Percentiles rank a stretch among this genome's conserved stretches.
phyloP scores from a whole-genome alignment of 2,888 invertebrate species.

The Scrobipalpa atriplicella region DNA sequence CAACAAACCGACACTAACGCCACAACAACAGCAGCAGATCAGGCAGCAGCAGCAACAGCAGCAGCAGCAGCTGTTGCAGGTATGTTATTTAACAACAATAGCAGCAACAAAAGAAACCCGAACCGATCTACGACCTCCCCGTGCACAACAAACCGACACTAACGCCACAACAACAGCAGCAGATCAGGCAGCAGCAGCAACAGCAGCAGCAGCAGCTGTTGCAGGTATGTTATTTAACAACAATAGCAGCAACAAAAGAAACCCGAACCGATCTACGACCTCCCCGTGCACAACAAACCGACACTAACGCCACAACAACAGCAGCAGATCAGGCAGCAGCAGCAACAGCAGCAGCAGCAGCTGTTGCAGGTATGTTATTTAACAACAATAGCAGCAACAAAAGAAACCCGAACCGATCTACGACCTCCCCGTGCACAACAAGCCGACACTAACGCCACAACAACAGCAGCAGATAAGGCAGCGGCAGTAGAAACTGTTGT shows the following conservation, averaged over 20 bases:
- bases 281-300: slow-evolving; percentile 75
- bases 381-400: slow-evolving; percentile 46
- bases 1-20: slow-evolving; percentile 68
- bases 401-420: slow-evolving; percentile 75
- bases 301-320: slow-evolving; percentile 63
- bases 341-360: slow-evolving; percentile 34
- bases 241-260: slow-evolving; percentile 58
- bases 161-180: slow-evolving; percentile 62
- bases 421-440: slow-evolving; percentile 75
- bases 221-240: slow-evolving; percentile 17
- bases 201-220: slow-evolving; percentile 35
- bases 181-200: slow-evolving; percentile 46
- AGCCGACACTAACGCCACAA: slow-evolving; percentile 63
- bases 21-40: slow-evolving; percentile 61
- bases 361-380: slow-evolving; percentile 22
- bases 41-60: slow-evolving; percentile 41
- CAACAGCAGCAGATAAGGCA: slow-evolving; percentile 59
- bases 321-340: slow-evolving; percentile 51
- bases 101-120: slow-evolving; percentile 64
- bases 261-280: slow-evolving; percentile 73
- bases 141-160: slow-evolving; percentile 72
- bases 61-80: slow-evolving; percentile 31
- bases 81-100: slow-evolving; percentile 34
- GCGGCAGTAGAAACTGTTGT: slow-evolving; percentile 36
- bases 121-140: slow-evolving; percentile 74